Conservation (phyloP, 2,888 invertebrate genomes). For the Agrochola lota region DNA sequence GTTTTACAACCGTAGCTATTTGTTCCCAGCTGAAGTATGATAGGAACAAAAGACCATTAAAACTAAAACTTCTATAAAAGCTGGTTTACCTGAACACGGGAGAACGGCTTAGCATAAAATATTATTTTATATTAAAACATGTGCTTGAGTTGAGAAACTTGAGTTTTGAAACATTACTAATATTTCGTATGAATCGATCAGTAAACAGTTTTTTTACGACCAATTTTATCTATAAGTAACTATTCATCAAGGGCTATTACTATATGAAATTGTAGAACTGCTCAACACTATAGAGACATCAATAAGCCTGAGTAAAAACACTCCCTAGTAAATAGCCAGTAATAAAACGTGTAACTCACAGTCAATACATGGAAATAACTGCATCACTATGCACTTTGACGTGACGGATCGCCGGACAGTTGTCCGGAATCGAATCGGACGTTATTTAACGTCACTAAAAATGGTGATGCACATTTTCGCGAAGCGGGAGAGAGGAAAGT, state of each 20-base stretch:
- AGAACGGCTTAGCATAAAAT: slow-evolving; percentile 46
- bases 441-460: slow-evolving; percentile 58
- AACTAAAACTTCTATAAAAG: slow-evolving; percentile 57
- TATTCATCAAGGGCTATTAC: neutral
- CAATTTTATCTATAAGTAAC: neutral
- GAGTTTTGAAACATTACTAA: slow-evolving; percentile 17
- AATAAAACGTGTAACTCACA: slow-evolving; percentile 26
- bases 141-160: slow-evolving; percentile 1
- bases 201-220: slow-evolving; percentile 11
- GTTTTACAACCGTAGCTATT: slow-evolving; percentile 52
- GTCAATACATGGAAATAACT: slow-evolving; percentile 41
- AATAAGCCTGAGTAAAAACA: slow-evolving; percentile 8
- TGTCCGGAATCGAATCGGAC: slow-evolving; percentile 47
- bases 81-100: slow-evolving; percentile 35
- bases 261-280: neutral
- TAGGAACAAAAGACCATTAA: slow-evolving; percentile 54
- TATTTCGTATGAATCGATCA: neutral
- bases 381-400: slow-evolving; percentile 58
- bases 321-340: neutral
- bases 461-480: slow-evolving; percentile 75
- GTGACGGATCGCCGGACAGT: slow-evolving; percentile 51
- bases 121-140: slow-evolving; percentile 53
- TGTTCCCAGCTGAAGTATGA: slow-evolving; percentile 40
- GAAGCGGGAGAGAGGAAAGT: slow-evolving; percentile 69
- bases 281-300: neutral